Evolutionary conservation across 1,140 invertebrate species (phyloP).

Genomic region (Monochamus saltuarius): DNA sequence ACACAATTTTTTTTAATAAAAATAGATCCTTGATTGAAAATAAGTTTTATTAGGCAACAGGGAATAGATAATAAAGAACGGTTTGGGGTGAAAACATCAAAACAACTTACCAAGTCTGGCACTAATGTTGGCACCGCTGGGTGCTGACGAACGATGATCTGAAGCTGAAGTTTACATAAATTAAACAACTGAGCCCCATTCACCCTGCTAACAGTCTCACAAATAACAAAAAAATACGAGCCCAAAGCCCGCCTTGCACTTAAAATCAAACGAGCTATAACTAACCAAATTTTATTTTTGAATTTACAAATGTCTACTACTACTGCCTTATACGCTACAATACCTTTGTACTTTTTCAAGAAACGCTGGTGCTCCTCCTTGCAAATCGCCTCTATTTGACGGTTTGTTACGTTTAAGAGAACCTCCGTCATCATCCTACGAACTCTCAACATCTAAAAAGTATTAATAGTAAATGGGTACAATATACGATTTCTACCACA

Average conservation of each 20-base stretch:
- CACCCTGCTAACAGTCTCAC: slow-evolving; percentile 43
- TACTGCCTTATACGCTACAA: slow-evolving; percentile 28
- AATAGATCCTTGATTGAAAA: too few species aligned
- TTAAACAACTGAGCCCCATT: slow-evolving; percentile 37
- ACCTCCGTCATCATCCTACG: slow-evolving; percentile 87
- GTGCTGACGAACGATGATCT: slow-evolving; percentile 45
- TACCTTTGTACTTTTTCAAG: slow-evolving; percentile 48
- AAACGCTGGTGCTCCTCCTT: slow-evolving; percentile 70
- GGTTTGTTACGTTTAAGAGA: slow-evolving; percentile 88
- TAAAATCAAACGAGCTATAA: background rate
- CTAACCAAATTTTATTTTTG: background rate
- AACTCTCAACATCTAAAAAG: slow-evolving; percentile 81
- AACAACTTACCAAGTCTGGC: slow-evolving; percentile 46
- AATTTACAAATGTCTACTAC: background rate
- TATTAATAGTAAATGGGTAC: too few species aligned
- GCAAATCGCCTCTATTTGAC: slow-evolving; percentile 80
- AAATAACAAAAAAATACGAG: slow-evolving; percentile 11
- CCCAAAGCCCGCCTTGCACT: background rate
- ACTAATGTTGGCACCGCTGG: slow-evolving; percentile 46
- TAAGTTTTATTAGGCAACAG: too few species aligned
- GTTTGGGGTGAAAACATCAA: slow-evolving; percentile 3
- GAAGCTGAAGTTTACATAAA: slow-evolving; percentile 48
- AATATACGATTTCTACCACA: slow-evolving; percentile 27
- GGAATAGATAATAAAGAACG: too few species aligned
- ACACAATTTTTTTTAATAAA: too few species aligned